These are phyloP conservation scores for Channa striata DNA, from an alignment of 2,797 vertebrate genomes.

Conservation along the genomic window DNA sequence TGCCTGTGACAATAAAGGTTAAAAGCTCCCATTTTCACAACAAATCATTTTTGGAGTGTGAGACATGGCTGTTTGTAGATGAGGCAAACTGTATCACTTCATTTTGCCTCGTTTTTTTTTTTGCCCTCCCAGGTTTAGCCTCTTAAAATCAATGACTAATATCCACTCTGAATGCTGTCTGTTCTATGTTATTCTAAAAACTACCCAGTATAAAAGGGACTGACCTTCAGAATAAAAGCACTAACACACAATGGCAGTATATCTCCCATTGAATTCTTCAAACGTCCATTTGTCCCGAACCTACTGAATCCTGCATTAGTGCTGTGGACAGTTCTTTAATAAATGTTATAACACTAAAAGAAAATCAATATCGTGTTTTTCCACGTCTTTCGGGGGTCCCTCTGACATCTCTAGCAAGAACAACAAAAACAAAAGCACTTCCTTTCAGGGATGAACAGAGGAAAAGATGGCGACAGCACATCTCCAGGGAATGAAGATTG, in stretches of 20 bases:
- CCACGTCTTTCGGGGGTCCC: slow-evolving; percentile 44
- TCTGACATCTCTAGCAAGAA: slow-evolving; percentile 56
- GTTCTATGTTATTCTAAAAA: slow-evolving; percentile 45
- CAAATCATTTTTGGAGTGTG: slow-evolving; percentile 42
- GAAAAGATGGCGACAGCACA: background rate
- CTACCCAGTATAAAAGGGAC: slow-evolving; percentile 13
- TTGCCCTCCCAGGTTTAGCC: slow-evolving; percentile 24
- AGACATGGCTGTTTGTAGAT: slow-evolving; percentile 53
- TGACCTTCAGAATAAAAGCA: slow-evolving; percentile 56
- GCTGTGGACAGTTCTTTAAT: slow-evolving; percentile 42
- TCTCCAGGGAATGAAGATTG: slow-evolving; percentile 23
- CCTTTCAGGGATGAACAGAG: slow-evolving; percentile 15
- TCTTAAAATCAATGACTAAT: slow-evolving; percentile 63
- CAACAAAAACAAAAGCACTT: slow-evolving; percentile 38
- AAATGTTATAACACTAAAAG: slow-evolving; percentile 35
- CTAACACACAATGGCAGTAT: slow-evolving; percentile 2
- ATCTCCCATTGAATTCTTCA: slow-evolving; percentile 24
- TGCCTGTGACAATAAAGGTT: slow-evolving; percentile 57
- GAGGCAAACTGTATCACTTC: slow-evolving; percentile 45
- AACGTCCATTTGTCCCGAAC: slow-evolving; percentile 33
- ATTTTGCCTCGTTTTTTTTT: slow-evolving; percentile 34
- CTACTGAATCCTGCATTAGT: slow-evolving; percentile 12
- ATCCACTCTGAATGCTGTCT: slow-evolving; percentile 40
- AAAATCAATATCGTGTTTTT: slow-evolving; percentile 62
- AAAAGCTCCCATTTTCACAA: slow-evolving; percentile 61